Percentiles rank a stretch among this genome's conserved stretches.
Evolutionary conservation across 2,797 vertebrate species (phyloP).

Genomic region (Myiothlypis chrysogaster): DNA sequence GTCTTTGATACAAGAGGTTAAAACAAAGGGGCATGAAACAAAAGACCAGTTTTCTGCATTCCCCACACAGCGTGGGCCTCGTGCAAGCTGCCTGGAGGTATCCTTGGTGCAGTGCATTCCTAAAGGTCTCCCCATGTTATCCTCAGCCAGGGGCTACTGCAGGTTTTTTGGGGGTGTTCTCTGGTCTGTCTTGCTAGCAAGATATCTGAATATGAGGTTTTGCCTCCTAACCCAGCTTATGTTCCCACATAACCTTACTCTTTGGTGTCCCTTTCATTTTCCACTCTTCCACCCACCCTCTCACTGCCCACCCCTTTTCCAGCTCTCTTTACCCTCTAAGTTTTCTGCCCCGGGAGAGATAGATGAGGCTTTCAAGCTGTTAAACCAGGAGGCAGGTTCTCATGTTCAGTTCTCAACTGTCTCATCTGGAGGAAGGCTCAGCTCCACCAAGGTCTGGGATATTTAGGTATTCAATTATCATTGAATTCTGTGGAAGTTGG

Average conservation of each 20-base stretch:
- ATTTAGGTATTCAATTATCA: background rate
- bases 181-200: background rate
- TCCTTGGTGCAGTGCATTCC: background rate
- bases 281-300: rapidly evolving
- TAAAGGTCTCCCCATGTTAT: background rate
- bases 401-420: background rate
- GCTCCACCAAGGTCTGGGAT: background rate
- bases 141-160: background rate
- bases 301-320: rapidly evolving
- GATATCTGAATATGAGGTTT: background rate
- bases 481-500: background rate
- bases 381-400: background rate
- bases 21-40: slow-evolving; percentile 59
- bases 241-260: background rate
- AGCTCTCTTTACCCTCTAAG: background rate
- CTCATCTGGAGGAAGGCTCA: background rate
- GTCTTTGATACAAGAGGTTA: slow-evolving; percentile 60
- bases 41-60: slow-evolving; percentile 49
- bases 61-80: background rate
- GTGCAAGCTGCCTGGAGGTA: background rate
- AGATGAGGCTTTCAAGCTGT: background rate
- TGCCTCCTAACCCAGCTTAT: background rate
- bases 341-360: background rate
- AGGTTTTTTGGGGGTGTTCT: background rate
- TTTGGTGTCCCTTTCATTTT: background rate